phyloP scores from a whole-genome alignment of 2,797 vertebrate genomes.

The Glyptemys insculpta region DNA sequence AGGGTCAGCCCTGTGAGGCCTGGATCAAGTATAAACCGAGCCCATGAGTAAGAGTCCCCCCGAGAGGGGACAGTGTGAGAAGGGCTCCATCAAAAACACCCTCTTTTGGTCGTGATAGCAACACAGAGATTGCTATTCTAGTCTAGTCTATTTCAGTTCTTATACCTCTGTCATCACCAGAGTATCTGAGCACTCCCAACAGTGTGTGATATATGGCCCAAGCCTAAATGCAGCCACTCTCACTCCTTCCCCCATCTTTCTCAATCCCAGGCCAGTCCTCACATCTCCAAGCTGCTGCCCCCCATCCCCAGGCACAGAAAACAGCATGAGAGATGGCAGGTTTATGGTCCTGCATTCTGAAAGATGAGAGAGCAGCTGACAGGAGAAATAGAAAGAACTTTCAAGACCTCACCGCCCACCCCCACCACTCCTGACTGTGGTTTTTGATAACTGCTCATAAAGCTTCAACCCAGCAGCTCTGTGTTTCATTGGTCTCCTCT shows the following conservation, averaged over 20 bases:
- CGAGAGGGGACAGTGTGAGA: not conserved
- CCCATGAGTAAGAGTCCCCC: not conserved
- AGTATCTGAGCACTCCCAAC: not conserved
- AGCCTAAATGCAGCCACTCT: not conserved
- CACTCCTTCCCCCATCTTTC: not conserved
- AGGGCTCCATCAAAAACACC: not conserved
- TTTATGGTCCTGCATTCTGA: not conserved
- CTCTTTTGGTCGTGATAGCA: not conserved
- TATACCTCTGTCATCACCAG: not conserved
- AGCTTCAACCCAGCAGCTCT: not conserved
- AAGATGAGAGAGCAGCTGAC: not conserved
- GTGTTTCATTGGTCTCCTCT: not conserved
- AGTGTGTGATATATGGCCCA: not conserved
- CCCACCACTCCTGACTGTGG: not conserved
- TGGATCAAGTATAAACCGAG: not conserved
- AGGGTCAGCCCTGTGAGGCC: accelerated
- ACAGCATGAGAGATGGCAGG: not conserved
- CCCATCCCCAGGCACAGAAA: not conserved
- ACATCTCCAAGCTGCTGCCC: not conserved
- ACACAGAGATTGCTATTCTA: not conserved
- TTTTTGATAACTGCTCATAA: not conserved
- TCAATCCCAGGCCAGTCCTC: not conserved
- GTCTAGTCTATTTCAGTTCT: not conserved
- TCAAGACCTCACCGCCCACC: not conserved
- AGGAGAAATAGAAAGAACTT: not conserved